A percentile compares a stretch with the other conserved stretches of the same genome.
Evolutionary conservation across 2,113 vertebrate species (phyloP).

Genomic region (Apodemus speciosus): DNA sequence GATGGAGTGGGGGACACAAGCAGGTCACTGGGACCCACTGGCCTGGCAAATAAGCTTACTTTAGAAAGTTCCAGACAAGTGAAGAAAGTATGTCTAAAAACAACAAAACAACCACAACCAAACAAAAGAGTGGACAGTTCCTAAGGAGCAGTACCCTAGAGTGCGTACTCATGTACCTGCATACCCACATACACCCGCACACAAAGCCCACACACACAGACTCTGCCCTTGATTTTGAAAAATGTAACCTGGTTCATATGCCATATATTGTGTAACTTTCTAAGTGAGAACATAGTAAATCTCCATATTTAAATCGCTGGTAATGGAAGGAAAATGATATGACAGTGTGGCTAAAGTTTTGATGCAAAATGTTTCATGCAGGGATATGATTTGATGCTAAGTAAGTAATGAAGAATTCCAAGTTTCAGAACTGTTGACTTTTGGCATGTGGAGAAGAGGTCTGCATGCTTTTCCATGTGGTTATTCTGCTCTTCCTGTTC

Average conservation of each 20-base stretch:
- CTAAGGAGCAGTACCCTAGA: neutral
- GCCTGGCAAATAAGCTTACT: neutral
- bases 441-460: neutral
- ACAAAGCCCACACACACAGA: neutral
- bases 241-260: neutral
- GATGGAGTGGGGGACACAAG: neutral
- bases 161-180: neutral
- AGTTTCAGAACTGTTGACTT: neutral
- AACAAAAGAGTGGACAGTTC: neutral
- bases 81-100: neutral
- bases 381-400: conserved; percentile 7
- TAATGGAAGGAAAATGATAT: neutral
- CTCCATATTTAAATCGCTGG: neutral
- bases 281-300: neutral
- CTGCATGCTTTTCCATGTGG: neutral
- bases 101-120: neutral
- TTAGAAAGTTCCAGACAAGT: neutral
- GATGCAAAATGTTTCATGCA: neutral
- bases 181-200: neutral
- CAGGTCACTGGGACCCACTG: neutral
- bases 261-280: neutral
- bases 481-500: neutral
- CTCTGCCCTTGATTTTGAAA: neutral
- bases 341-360: neutral
- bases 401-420: neutral